Percentiles rank a stretch among this genome's conserved stretches.
Conservation (phyloP, 2,888 invertebrate genomes). For the Archips crataeganus region DNA sequence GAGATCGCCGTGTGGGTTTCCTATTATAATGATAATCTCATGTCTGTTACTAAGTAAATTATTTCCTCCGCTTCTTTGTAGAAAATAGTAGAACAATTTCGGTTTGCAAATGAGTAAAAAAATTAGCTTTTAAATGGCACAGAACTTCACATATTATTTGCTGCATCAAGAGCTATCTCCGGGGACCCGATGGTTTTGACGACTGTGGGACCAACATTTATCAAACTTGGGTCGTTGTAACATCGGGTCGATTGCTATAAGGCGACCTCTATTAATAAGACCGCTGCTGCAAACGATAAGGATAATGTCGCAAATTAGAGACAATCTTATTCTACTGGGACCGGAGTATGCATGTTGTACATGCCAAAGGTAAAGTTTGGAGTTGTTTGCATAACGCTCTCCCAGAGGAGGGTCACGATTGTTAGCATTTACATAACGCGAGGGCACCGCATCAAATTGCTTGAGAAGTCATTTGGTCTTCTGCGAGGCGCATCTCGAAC, state of each 20-base stretch:
- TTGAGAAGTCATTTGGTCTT: constrained; percentile 46
- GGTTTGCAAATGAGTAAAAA: not conserved
- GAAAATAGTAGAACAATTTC: constrained; percentile 11
- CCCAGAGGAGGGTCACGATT: constrained; percentile 48
- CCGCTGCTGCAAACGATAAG: constrained; percentile 24
- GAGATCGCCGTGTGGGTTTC: not conserved
- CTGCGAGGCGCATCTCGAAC: constrained; percentile 21
- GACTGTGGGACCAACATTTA: constrained; percentile 8
- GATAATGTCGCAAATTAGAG: constrained; percentile 31
- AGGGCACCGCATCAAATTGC: constrained; percentile 41
- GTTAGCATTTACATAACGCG: constrained; percentile 50
- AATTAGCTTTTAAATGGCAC: not conserved
- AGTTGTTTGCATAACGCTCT: constrained; percentile 50
- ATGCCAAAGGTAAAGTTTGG: constrained; percentile 39
- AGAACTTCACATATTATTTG: not conserved
- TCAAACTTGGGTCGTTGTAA: constrained; percentile 23
- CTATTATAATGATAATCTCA: not conserved
- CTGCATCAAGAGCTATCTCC: not conserved
- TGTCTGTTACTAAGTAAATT: not conserved
- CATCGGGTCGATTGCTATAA: constrained; percentile 20
- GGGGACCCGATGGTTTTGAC: not conserved
- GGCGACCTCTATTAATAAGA: constrained; percentile 36
- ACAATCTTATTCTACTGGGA: constrained; percentile 17
- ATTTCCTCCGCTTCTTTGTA: not conserved
- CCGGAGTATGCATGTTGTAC: constrained; percentile 13